Conservation (phyloP, 2,797 vertebrate genomes). For the Sebastes diploproa region DNA sequence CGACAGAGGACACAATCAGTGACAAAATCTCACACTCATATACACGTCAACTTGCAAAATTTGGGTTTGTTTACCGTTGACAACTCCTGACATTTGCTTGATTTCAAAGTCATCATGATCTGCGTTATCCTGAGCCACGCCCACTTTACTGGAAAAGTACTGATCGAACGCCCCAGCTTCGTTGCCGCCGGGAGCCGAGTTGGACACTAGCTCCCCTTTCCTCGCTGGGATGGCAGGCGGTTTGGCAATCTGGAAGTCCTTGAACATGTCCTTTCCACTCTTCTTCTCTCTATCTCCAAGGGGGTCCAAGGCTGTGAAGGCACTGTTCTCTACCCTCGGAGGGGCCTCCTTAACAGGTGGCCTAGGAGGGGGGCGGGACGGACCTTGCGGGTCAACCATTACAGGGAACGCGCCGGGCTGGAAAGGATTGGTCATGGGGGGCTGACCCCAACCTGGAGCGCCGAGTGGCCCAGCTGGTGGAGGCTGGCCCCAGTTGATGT, state of each 20-base stretch:
- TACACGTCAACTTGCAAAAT: neutral
- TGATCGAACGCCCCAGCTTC: conserved; percentile 80
- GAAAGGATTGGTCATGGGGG: conserved; percentile 86
- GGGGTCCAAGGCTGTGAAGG: conserved; percentile 93
- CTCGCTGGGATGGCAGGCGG: conserved; percentile 90
- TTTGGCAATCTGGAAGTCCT: conserved; percentile 92
- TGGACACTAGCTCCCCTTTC: conserved; percentile 78
- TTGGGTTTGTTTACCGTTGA: conserved; percentile 71
- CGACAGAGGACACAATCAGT: neutral
- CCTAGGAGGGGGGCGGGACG: conserved; percentile 87
- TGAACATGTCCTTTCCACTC: conserved; percentile 95
- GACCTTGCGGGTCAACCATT: conserved; percentile 69
- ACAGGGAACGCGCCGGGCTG: conserved; percentile 78
- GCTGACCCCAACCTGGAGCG: conserved; percentile 80
- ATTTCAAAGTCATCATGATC: conserved; percentile 86
- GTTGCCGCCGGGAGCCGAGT: conserved; percentile 49
- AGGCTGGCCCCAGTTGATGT: conserved; percentile 80
- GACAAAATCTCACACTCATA: neutral
- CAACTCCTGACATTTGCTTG: conserved; percentile 75
- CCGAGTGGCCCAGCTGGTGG: conserved; percentile 29
- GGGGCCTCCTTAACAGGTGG: conserved; percentile 82
- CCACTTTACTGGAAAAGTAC: conserved; percentile 86
- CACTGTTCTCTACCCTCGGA: conserved; percentile 85
- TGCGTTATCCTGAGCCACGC: conserved; percentile 80
- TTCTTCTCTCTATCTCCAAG: conserved; percentile 93